Conservation (phyloP, 2,797 vertebrate genomes). For the Cygnus olor region DNA sequence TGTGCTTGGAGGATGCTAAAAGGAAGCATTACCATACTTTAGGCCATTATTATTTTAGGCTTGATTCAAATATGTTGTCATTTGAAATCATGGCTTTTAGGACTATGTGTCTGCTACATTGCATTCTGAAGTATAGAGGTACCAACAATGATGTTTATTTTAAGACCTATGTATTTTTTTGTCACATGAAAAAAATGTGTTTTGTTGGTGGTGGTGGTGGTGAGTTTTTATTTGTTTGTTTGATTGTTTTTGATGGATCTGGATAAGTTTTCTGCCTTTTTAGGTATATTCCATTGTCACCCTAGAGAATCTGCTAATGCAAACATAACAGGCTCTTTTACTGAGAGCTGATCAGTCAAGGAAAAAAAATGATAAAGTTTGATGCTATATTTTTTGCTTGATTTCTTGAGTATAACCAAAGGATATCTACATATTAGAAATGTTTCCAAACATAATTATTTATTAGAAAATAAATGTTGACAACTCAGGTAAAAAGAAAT, state of each 20-base stretch:
- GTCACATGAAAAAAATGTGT: not conserved
- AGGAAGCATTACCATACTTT: not conserved
- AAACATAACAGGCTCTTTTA: not conserved
- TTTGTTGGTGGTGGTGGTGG: not conserved
- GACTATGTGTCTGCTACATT: not conserved
- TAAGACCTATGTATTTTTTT: not conserved
- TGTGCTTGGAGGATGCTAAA: not conserved
- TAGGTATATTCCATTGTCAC: not conserved
- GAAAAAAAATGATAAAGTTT: not conserved
- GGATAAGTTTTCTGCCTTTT: not conserved
- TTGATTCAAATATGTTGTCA: not conserved
- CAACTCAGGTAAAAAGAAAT: not conserved
- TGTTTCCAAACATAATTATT: not conserved
- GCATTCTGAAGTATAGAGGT: not conserved
- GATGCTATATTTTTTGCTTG: not conserved
- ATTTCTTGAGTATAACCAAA: not conserved
- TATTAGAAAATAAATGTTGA: not conserved
- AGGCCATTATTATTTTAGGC: not conserved
- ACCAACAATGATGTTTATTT: not conserved
- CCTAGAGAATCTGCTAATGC: not conserved
- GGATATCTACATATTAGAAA: not conserved
- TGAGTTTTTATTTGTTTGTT: too few relatives aligned
- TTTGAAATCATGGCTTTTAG: not conserved
- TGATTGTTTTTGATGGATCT: not conserved
- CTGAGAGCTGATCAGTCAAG: not conserved